Percentiles rank a stretch among this genome's conserved stretches.
Conservation (phyloP, 2,888 invertebrate species). For the Holacanthella duospinosa region DNA sequence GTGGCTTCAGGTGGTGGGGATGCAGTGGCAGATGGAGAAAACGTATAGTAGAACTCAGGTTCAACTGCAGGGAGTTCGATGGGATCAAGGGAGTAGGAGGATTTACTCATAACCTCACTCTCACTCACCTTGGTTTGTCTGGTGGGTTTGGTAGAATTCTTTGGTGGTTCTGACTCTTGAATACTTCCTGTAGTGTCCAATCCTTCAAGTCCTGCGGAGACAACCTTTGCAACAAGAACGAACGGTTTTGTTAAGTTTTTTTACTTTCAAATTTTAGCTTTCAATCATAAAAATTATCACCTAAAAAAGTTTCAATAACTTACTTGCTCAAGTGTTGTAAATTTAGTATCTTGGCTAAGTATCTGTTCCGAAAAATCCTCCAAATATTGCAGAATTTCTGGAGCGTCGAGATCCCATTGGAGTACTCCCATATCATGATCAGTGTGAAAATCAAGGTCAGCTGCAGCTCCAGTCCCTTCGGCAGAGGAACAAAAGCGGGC, state of each 20-base stretch:
- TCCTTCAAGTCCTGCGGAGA: background rate
- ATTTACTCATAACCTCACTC: no score
- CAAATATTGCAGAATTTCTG: constrained; percentile 30
- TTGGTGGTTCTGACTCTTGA: constrained; percentile 8
- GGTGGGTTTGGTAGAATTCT: no score
- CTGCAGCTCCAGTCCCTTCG: constrained; percentile 35
- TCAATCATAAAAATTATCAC: background rate
- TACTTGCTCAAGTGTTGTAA: constrained; percentile 25
- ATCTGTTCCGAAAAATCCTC: constrained; percentile 31
- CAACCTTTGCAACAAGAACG: background rate
- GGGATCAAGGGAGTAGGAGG: background rate
- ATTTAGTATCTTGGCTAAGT: constrained; percentile 20
- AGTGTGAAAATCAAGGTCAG: constrained; percentile 27
- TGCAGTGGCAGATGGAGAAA: background rate
- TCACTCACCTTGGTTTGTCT: no score
- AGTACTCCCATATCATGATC: constrained; percentile 28
- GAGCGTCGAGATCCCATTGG: constrained; percentile 31
- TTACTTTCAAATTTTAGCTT: background rate
- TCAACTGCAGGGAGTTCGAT: constrained; percentile 10
- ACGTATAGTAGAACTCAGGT: constrained; percentile 5
- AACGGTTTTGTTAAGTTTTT: background rate
- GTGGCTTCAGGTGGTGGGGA: background rate
- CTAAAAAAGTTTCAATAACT: background rate
- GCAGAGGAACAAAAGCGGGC: constrained; percentile 37
- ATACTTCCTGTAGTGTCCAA: constrained; percentile 8